Conservation (phyloP, 2,113 vertebrate genomes). For the Polypterus bichir region DNA sequence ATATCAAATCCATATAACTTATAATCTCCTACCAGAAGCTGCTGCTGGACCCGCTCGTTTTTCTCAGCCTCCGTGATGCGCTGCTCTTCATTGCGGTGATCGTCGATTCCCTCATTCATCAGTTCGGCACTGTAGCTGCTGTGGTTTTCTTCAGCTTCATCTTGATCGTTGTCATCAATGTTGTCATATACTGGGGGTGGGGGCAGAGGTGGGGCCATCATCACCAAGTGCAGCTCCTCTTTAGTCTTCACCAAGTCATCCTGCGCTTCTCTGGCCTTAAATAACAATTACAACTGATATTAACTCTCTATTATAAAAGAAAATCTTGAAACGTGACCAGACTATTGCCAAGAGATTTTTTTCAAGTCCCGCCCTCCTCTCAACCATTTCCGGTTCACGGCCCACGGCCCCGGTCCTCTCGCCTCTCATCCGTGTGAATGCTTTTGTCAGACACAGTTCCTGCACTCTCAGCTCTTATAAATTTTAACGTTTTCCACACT, state of each 20-base stretch:
- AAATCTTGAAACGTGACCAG: too few species aligned
- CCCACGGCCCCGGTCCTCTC: too few species aligned
- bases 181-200: constrained; percentile 60
- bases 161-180: constrained; percentile 49
- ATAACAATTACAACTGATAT: neutral
- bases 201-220: constrained; percentile 61
- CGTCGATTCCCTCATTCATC: constrained; percentile 58
- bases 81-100: constrained; percentile 75
- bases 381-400: too few species aligned
- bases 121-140: constrained; percentile 79
- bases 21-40: constrained; percentile 63
- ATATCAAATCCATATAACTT: too few species aligned
- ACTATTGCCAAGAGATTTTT: too few species aligned
- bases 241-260: constrained; percentile 75
- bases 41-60: constrained; percentile 81
- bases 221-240: constrained; percentile 73
- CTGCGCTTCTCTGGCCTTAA: constrained; percentile 74
- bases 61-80: constrained; percentile 82
- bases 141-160: constrained; percentile 61
- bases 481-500: too few species aligned
- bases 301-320: too few species aligned
- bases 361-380: too few species aligned
- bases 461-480: too few species aligned
- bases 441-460: too few species aligned
- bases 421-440: too few species aligned